Percentiles rank a stretch among this genome's conserved stretches.
Evolutionary conservation across 2,113 vertebrate species (phyloP).

Genomic region (Gallinago paraguaiae): DNA sequence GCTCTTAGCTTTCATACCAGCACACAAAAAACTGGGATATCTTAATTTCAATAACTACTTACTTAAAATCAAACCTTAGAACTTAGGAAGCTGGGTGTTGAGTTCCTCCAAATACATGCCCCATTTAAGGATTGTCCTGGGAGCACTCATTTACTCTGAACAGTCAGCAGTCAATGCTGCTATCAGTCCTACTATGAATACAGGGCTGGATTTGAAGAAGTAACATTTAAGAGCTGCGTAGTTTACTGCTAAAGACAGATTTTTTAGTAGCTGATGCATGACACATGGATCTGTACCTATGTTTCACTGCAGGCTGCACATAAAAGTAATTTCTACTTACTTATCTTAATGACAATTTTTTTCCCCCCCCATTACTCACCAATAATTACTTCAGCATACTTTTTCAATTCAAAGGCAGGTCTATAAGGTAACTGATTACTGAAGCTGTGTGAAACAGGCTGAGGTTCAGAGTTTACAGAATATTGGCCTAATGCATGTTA

Average conservation of each 20-base stretch:
- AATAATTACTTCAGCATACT: background rate
- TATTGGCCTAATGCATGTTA: background rate
- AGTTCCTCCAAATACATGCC: accelerated
- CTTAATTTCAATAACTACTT: background rate
- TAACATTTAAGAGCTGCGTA: background rate
- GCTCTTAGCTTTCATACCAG: background rate
- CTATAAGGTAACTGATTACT: background rate
- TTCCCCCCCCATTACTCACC: background rate
- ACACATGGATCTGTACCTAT: background rate
- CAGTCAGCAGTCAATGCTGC: background rate
- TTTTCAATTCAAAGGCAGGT: background rate
- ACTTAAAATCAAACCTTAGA: background rate
- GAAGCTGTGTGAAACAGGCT: background rate
- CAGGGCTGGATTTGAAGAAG: background rate
- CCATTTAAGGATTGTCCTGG: background rate
- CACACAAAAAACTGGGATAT: background rate
- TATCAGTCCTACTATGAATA: background rate
- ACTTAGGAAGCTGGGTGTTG: background rate
- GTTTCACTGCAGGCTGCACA: background rate
- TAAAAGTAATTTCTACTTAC: background rate
- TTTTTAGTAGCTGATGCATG: background rate
- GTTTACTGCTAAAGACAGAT: background rate
- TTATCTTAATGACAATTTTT: no score
- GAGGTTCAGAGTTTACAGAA: background rate
- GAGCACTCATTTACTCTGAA: background rate